phyloP scores from a whole-genome alignment of 2,113 vertebrate genomes.

The Caranx ignobilis region DNA sequence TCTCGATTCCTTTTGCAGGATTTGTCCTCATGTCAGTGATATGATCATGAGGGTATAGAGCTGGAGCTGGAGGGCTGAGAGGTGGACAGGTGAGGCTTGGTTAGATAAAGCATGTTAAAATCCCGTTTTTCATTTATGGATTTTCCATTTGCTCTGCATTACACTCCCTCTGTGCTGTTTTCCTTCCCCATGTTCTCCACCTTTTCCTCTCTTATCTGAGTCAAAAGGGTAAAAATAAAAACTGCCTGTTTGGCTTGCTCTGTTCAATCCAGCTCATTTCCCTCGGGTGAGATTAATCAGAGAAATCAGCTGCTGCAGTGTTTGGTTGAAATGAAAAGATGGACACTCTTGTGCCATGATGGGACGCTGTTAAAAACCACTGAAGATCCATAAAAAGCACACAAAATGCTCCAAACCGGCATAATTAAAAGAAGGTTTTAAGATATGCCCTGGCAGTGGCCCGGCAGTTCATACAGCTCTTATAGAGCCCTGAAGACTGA shows the following conservation, averaged over 20 bases:
- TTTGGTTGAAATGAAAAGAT: slow-evolving; percentile 11
- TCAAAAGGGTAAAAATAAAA: slow-evolving; percentile 7
- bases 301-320: slow-evolving; percentile 14
- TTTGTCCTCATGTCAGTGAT: slow-evolving; percentile 19
- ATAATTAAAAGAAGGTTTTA: slow-evolving; percentile 18
- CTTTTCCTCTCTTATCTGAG: neutral
- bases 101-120: slow-evolving; percentile 1
- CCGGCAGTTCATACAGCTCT: neutral
- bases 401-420: slow-evolving; percentile 11
- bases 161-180: neutral
- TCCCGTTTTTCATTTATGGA: slow-evolving; percentile 16
- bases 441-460: neutral
- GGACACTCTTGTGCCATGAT: slow-evolving; percentile 18
- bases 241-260: neutral
- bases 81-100: neutral
- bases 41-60: slow-evolving; percentile 13
- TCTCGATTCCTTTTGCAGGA: slow-evolving; percentile 12
- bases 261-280: slow-evolving; percentile 19
- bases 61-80: neutral
- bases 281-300: slow-evolving; percentile 17
- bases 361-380: slow-evolving; percentile 23
- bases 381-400: neutral
- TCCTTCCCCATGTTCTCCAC: neutral
- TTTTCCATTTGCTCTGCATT: neutral
- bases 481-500: neutral